These are phyloP conservation scores for Apamea crenata DNA, from an alignment of 2,888 invertebrate species.

Conservation along the genomic window DNA sequence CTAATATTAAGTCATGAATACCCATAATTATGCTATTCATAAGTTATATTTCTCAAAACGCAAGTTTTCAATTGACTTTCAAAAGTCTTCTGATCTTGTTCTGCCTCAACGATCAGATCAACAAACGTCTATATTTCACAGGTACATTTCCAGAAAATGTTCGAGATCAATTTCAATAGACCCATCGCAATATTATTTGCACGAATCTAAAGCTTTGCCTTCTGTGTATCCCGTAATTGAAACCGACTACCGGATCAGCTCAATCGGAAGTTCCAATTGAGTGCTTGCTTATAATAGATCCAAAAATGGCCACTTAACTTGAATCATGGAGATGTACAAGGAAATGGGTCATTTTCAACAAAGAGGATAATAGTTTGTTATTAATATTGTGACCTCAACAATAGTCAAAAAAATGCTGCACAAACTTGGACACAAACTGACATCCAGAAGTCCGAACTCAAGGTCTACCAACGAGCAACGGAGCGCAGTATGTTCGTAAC, in stretches of 20 bases:
- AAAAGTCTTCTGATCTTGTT: background rate
- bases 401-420: background rate
- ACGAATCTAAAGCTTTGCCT: conserved; percentile 22
- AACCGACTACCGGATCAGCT: conserved; percentile 46
- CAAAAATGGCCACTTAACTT: conserved; percentile 58
- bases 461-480: no score
- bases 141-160: conserved; percentile 9
- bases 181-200: conserved; percentile 47
- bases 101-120: background rate
- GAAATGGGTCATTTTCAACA: conserved; percentile 37
- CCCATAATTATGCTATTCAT: background rate
- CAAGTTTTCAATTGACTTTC: background rate
- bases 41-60: background rate
- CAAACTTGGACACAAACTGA: no score
- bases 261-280: conserved; percentile 62
- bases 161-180: conserved; percentile 36
- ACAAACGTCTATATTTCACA: background rate
- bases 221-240: conserved; percentile 51
- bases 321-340: conserved; percentile 34
- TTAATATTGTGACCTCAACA: background rate
- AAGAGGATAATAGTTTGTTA: conserved; percentile 3
- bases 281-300: conserved; percentile 52
- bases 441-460: no score
- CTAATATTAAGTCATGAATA: no score
- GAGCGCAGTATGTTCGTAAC: no score